Evolutionary conservation across 1,140 invertebrate species (phyloP), one percentile per base, ranked within the genome.

Genomic region (Hydropsyche tenuis): DNA sequence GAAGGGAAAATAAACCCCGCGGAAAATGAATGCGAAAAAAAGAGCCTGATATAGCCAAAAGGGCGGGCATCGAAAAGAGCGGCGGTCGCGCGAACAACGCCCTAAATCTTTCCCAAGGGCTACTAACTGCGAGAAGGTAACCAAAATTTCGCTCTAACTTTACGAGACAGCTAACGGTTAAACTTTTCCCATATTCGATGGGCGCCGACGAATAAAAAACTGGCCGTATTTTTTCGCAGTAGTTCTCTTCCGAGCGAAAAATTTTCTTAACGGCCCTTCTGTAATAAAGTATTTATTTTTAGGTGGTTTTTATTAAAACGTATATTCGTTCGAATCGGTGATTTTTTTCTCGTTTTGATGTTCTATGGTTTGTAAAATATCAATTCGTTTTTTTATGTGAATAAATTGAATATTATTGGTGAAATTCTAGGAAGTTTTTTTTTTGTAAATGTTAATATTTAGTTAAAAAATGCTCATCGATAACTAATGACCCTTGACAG

Each of bases 101-200:
- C 30, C 37, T 65, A 65, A 65, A 65, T 65, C 63, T 45, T 43
- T 65, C 63, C 63, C 63, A 42, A 65, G 63, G 63, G 63, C 63
- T 60, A 60, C 56, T 60, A 60, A 60, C 5, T 25, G 56, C 56
- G 56, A 60, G 56, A 60, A 60, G 56, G 56, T 60, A 60, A 60
- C 56, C 56, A 60, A 60, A 60, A 60, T 60, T 60, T 60, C 56
- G 56, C 12, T 60, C 23, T 27, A 60, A 60, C 56, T 60, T 60
- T 60, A 60, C 56, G 56, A 60, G 56, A 60, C 56, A 60, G 56
- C 56, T 60, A 60, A 60, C 56, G 23, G 56, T 27, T 25, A 60
- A 60, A 60, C 20, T 60, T 60, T 60, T 60, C 56, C 56, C 56
- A 60, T 60, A 60, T 60, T 60, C 56, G 56, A 60, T 60, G 23